phyloP scores from a whole-genome alignment of 2,888 invertebrate species.

The Cantharis nigra region DNA sequence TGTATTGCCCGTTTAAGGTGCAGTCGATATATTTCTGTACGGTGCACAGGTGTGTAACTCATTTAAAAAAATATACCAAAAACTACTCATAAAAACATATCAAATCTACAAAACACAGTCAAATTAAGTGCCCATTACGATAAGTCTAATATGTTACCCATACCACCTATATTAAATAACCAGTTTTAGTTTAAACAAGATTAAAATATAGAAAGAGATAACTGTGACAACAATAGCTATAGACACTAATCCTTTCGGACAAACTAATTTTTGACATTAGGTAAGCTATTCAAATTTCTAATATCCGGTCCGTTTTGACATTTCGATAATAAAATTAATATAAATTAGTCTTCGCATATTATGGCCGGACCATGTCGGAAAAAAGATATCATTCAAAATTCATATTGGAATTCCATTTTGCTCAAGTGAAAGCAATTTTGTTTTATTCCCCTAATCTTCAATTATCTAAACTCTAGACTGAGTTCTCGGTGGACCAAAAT shows the following conservation, averaged over 20 bases:
- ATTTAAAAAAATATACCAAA: neutral
- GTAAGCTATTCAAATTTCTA: neutral
- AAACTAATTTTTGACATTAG: neutral
- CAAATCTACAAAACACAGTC: conserved; percentile 22
- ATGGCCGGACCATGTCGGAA: neutral
- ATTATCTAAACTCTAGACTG: neutral
- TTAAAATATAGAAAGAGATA: neutral
- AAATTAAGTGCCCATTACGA: conserved; percentile 36
- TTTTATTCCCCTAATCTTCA: neutral
- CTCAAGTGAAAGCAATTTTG: neutral
- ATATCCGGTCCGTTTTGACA: neutral
- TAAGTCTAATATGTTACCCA: conserved; percentile 26
- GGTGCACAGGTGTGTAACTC: neutral
- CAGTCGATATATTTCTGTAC: neutral
- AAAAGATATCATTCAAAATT: neutral
- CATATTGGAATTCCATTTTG: neutral
- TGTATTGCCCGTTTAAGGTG: neutral
- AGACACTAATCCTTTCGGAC: neutral
- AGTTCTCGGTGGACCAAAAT: neutral
- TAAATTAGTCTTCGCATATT: neutral
- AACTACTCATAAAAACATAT: conserved; percentile 9
- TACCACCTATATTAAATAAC: conserved; percentile 12
- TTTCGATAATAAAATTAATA: neutral
- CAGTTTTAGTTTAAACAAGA: conserved; percentile 12
- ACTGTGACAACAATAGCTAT: neutral